Conservation (phyloP, 2,888 invertebrate species). For the Lydus trimaculatus region DNA sequence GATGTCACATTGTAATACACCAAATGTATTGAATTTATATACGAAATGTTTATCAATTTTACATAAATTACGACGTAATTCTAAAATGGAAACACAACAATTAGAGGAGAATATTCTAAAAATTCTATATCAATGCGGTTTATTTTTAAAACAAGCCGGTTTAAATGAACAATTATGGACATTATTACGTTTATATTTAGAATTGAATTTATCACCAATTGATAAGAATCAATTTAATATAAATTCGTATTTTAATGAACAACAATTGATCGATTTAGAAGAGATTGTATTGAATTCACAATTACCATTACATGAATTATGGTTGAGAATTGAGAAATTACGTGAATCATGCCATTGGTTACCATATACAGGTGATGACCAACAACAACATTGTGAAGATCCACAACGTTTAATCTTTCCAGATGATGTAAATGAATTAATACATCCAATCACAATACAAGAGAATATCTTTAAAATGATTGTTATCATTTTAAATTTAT, state of each 20-base stretch:
- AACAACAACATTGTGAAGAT: conserved; percentile 63
- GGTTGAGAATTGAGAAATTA: conserved; percentile 77
- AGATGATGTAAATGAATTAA: conserved; percentile 71
- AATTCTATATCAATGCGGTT: conserved; percentile 64
- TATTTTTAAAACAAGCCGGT: conserved; percentile 75
- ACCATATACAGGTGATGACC: conserved; percentile 62
- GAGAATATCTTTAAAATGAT: conserved; percentile 68
- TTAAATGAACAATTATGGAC: conserved; percentile 80
- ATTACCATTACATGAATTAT: conserved; percentile 75
- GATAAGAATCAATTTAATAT: conserved; percentile 47
- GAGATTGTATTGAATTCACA: conserved; percentile 68
- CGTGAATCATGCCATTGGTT: conserved; percentile 78
- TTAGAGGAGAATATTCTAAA: conserved; percentile 58
- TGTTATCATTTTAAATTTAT: conserved; percentile 64
- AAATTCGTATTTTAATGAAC: conserved; percentile 57
- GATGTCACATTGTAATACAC: conserved; percentile 69
- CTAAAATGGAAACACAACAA: conserved; percentile 51
- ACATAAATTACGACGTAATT: conserved; percentile 56
- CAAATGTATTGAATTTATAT: conserved; percentile 67
- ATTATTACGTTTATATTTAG: conserved; percentile 71
- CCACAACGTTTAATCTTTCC: conserved; percentile 71
- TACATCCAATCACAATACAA: conserved; percentile 70
- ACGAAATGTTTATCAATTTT: conserved; percentile 61
- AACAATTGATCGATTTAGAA: conserved; percentile 66
- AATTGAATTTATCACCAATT: conserved; percentile 68